Evolutionary conservation across 2,888 invertebrate genomes (phyloP).

Genomic region (Drosophila prolongata): DNA sequence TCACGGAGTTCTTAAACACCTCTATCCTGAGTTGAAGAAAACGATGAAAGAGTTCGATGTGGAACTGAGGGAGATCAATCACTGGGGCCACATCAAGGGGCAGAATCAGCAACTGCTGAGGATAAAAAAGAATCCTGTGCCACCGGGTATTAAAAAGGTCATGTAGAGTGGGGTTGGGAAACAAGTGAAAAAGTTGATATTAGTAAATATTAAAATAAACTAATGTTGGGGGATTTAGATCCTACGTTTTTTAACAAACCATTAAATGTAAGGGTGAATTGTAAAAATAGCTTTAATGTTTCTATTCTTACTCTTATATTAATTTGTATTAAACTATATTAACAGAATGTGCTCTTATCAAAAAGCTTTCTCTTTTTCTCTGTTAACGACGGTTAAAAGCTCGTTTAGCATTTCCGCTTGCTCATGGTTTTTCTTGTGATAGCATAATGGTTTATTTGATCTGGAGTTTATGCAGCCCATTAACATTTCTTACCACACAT

Average conservation of each 20-base stretch:
- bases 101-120: constrained; percentile 87
- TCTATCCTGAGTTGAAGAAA: constrained; percentile 86
- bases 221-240: too few species aligned
- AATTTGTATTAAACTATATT: not conserved
- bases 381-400: not conserved
- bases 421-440: constrained; percentile 7
- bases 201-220: not conserved
- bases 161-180: constrained; percentile 17
- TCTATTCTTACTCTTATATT: not conserved
- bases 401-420: constrained; percentile 1
- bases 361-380: not conserved
- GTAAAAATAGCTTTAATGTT: too few species aligned
- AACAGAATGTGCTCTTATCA: not conserved
- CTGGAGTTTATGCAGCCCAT: not conserved
- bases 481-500: not conserved
- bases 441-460: not conserved
- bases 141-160: constrained; percentile 57
- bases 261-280: too few species aligned
- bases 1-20: constrained; percentile 88
- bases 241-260: too few species aligned
- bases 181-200: not conserved
- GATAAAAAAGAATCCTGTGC: constrained; percentile 82
- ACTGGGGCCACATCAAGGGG: constrained; percentile 87
- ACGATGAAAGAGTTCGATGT: constrained; percentile 78
- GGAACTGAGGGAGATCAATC: constrained; percentile 83